These are phyloP conservation scores for Leucoraja ocellata DNA, from an alignment of 2,797 vertebrate species.

Conservation along the genomic window DNA sequence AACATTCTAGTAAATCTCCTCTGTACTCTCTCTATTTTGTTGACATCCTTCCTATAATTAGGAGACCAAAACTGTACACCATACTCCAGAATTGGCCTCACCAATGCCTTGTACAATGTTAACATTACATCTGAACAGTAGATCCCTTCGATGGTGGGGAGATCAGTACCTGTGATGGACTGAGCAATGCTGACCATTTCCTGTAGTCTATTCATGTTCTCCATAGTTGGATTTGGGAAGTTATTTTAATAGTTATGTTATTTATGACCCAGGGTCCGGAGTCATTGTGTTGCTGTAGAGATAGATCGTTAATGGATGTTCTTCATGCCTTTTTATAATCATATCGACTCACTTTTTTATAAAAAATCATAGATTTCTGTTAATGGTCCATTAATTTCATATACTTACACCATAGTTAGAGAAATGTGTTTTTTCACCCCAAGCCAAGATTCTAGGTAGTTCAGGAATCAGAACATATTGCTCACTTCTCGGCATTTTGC, in stretches of 20 bases:
- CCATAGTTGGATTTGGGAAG: background rate
- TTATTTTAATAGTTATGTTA: background rate
- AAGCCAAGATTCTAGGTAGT: background rate
- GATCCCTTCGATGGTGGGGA: too few relatives aligned
- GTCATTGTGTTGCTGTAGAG: too few relatives aligned
- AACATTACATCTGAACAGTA: too few relatives aligned
- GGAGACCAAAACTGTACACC: too few relatives aligned
- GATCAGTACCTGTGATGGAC: too few relatives aligned
- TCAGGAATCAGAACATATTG: background rate
- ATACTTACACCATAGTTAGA: background rate
- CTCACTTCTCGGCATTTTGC: background rate
- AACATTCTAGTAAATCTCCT: too few relatives aligned
- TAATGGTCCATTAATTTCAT: background rate
- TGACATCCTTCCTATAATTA: too few relatives aligned
- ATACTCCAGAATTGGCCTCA: too few relatives aligned
- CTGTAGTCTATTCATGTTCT: background rate
- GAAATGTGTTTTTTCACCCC: background rate
- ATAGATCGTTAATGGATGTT: too few relatives aligned
- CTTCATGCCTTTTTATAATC: background rate
- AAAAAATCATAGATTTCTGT: background rate
- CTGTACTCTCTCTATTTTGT: too few relatives aligned
- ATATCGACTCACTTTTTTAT: background rate
- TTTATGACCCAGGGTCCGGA: background rate
- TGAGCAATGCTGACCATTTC: too few relatives aligned
- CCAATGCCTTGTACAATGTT: too few relatives aligned